A percentile compares a stretch with the other conserved stretches of the same genome.
Conservation (phyloP, 2,888 invertebrate genomes). For the Pycnomerus fuliginosus region DNA sequence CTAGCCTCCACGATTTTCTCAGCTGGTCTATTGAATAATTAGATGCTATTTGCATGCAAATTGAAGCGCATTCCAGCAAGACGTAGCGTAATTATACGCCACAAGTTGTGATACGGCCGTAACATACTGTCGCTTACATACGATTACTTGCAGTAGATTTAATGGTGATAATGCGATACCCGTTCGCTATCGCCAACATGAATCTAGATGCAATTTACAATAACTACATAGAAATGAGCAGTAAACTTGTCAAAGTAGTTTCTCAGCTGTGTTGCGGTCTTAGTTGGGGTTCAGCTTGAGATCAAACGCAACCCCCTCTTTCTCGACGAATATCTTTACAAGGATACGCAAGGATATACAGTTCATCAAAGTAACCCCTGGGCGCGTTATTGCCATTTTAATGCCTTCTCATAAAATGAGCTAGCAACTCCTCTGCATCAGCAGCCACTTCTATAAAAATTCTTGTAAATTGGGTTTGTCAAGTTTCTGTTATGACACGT, state of each 20-base stretch:
- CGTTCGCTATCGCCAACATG: neutral
- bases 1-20: no score
- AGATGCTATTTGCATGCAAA: slow-evolving; percentile 18
- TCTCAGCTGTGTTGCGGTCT: slow-evolving; percentile 30
- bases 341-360: slow-evolving; percentile 28
- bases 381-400: slow-evolving; percentile 34
- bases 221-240: slow-evolving; percentile 27
- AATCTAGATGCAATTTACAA: slow-evolving; percentile 16
- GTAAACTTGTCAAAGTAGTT: slow-evolving; percentile 32
- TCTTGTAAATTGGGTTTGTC: slow-evolving; percentile 35
- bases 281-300: slow-evolving; percentile 27
- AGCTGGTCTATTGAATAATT: no score
- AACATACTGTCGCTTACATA: slow-evolving; percentile 12
- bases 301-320: slow-evolving; percentile 30
- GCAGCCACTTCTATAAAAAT: slow-evolving; percentile 28
- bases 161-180: slow-evolving; percentile 8
- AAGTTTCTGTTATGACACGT: slow-evolving; percentile 28
- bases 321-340: slow-evolving; percentile 23
- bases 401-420: slow-evolving; percentile 25
- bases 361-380: slow-evolving; percentile 35
- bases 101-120: slow-evolving; percentile 18
- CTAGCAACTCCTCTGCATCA: slow-evolving; percentile 18
- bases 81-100: slow-evolving; percentile 19
- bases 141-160: slow-evolving; percentile 10
- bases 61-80: slow-evolving; percentile 17